phyloP scores from a whole-genome alignment of 2,113 vertebrate genomes.

The Microcebus murinus region DNA sequence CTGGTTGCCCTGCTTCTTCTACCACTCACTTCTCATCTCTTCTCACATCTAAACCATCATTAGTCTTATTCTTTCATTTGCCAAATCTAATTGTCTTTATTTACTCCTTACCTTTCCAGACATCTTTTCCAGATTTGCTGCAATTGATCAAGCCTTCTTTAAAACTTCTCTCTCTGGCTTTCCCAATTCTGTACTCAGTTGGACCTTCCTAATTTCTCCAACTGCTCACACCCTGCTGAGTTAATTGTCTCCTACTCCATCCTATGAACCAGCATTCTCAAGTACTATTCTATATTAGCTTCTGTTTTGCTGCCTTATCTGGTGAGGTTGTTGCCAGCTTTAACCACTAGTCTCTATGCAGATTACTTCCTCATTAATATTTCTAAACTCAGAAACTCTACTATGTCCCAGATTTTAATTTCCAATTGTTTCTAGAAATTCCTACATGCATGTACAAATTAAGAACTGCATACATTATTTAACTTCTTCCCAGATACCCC shows the following conservation, averaged over 20 bases:
- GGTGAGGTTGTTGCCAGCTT: not conserved
- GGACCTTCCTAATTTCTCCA: not conserved
- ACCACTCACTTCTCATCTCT: not conserved
- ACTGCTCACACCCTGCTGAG: not conserved
- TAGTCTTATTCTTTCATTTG: not conserved
- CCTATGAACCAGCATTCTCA: not conserved
- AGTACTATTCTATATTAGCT: not conserved
- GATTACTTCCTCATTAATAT: not conserved
- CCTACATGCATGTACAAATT: not conserved
- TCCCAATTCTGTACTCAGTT: not conserved
- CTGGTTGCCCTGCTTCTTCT: not conserved
- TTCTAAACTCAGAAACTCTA: not conserved
- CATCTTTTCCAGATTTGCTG: conserved; percentile 5
- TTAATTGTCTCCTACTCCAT: not conserved
- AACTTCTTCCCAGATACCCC: not conserved
- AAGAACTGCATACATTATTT: not conserved
- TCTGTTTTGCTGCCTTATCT: not conserved
- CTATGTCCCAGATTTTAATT: not conserved
- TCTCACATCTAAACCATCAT: not conserved
- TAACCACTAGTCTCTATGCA: not conserved
- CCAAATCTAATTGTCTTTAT: not conserved
- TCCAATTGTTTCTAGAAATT: not conserved
- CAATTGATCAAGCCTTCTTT: not conserved
- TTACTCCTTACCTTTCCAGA: not conserved
- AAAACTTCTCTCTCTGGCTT: not conserved